Base-by-base conservation (phyloP, 2,113 vertebrate genomes). In the Manacus vitellinus region DNA sequence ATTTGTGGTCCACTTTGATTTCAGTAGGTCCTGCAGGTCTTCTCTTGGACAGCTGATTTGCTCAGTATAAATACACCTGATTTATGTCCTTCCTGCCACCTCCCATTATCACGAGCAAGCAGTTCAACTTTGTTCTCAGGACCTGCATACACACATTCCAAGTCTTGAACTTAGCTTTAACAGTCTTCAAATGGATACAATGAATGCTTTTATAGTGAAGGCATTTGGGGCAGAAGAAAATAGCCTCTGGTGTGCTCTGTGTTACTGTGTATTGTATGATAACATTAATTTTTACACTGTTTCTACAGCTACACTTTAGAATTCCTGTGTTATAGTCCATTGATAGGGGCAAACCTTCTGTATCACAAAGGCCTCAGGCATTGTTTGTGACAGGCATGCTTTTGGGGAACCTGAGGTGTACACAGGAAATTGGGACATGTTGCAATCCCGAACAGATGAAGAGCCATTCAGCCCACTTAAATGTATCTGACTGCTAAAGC, bases 91-190 rank as follows among this genome's bases (percentile, higher is more conserved):
- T 65, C 21, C 41, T 88, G 31, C 37, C 15, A 14, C 17, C 17
- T 77, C 14, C 55, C 14, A 3, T 16, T 74, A 54, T 19, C 54
- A 61, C 0, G 0, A 70, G 31, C 9, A 35, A 28, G 4, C 6
- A 7, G 7, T 46, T 79, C 74, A 76, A 3, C 54, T 88, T 72
- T 46, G 5, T 66, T 79, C 62, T 85, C 49, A 18, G 52, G 24
- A 65, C 44, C 21, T 79, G 41, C 43, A 31, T 46, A 14, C 6
- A 12, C 14, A 5, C 71, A 54, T 71, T 65, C 49, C n/a, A 17
- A 80, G 18, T 39, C 46, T 63, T 58, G 21, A 70, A 30, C 15
- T 37, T 47, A 70, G 47, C n/a, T 74, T 54, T 55, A 39, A n/a
- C 17, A 10, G 1, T 31, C 51, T 75, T 71, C 44, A 28, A 30